Evolutionary conservation across 2,888 invertebrate species (phyloP).

Genomic region (Pemphredon lugubris): DNA sequence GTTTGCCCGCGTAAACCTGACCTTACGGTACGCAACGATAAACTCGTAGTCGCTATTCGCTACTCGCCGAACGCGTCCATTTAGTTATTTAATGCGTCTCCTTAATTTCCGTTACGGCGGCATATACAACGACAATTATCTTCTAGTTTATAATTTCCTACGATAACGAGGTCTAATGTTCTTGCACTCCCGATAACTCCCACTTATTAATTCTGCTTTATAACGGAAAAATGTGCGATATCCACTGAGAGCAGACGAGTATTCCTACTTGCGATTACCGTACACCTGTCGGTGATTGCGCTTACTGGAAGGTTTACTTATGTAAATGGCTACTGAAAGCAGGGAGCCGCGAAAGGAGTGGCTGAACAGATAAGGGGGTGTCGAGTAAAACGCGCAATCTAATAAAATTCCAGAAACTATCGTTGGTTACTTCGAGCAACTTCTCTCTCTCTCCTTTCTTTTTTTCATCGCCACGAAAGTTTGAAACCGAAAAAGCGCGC

Average conservation of each 20-base stretch:
- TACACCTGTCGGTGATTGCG: conserved; percentile 57
- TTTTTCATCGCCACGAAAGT: too few relatives aligned
- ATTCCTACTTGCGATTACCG: conserved; percentile 34
- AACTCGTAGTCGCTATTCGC: too few relatives aligned
- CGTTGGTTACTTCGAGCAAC: background rate
- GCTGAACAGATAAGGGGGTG: conserved; percentile 1
- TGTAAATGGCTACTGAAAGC: conserved; percentile 56
- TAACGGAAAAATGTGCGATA: too few relatives aligned
- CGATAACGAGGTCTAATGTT: background rate
- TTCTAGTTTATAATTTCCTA: background rate
- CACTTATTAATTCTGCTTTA: background rate
- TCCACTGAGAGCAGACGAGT: too few relatives aligned
- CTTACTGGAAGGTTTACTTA: conserved; percentile 60
- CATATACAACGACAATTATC: background rate
- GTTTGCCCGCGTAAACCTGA: too few relatives aligned
- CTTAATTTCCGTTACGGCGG: too few relatives aligned
- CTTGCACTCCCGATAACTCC: background rate
- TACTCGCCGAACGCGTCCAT: too few relatives aligned
- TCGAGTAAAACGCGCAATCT: background rate
- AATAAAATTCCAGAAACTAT: background rate
- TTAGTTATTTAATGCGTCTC: too few relatives aligned
- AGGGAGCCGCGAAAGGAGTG: conserved; percentile 14
- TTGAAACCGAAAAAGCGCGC: too few relatives aligned
- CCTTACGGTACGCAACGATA: too few relatives aligned
- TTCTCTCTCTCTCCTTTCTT: too few relatives aligned